These are phyloP conservation scores for Zaprionus ornatus DNA, from an alignment of 1,140 invertebrate species.

Conservation along the genomic window DNA sequence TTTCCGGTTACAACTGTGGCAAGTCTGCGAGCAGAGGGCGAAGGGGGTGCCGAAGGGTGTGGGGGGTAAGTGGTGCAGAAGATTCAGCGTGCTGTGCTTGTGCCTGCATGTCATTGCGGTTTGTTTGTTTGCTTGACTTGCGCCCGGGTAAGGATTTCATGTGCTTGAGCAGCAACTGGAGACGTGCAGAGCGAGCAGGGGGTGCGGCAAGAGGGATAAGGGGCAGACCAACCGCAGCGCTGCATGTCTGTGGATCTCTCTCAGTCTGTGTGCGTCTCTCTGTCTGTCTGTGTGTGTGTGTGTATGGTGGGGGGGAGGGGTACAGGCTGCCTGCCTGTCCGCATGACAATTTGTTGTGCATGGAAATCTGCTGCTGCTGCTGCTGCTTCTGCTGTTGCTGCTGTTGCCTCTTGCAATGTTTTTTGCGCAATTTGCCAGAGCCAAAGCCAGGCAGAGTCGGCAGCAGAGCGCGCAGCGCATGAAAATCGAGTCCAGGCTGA, in stretches of 20 bases:
- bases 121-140: slow-evolving; percentile 82
- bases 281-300: slow-evolving; percentile 8
- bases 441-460: slow-evolving; percentile 63
- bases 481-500: slow-evolving; percentile 29
- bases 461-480: slow-evolving; percentile 11
- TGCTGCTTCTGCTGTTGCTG: slow-evolving; percentile 28
- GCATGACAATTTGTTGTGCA: slow-evolving; percentile 81
- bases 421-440: slow-evolving; percentile 81
- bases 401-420: slow-evolving; percentile 61
- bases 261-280: background rate
- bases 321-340: slow-evolving; percentile 75
- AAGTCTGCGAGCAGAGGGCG: slow-evolving; percentile 36
- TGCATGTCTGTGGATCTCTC: slow-evolving; percentile 31
- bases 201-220: background rate
- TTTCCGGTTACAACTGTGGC: slow-evolving; percentile 82
- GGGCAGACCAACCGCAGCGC: slow-evolving; percentile 71
- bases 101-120: slow-evolving; percentile 80
- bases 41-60: background rate
- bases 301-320: slow-evolving; percentile 58
- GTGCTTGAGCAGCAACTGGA: slow-evolving; percentile 67
- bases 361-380: slow-evolving; percentile 64
- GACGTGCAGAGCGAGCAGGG: slow-evolving; percentile 8
- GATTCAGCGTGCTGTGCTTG: slow-evolving; percentile 49
- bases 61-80: slow-evolving; percentile 46
- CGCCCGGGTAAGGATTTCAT: slow-evolving; percentile 80